Conservation (phyloP, 2,797 vertebrate species). For the Schizopygopsis pylzovi region DNA sequence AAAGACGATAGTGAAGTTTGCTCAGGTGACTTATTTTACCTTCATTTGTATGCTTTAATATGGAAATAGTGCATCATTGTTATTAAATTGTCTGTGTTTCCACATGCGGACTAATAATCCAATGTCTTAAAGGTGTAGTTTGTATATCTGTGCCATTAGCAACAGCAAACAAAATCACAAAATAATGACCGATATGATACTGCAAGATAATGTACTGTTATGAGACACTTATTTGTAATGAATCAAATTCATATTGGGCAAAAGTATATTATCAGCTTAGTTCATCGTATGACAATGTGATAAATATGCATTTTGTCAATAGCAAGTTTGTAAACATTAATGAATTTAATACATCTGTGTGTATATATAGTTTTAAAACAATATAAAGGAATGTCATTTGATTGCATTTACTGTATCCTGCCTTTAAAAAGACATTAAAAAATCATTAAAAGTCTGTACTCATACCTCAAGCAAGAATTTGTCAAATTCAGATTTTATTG, state of each 20-base stretch:
- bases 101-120: not conserved
- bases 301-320: not conserved
- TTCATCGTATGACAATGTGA: not conserved
- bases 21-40: not conserved
- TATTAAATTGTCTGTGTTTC: not conserved
- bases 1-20: not conserved
- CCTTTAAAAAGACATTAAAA: not conserved
- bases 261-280: not conserved
- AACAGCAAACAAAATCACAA: not conserved
- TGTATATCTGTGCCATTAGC: not conserved
- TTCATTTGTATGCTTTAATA: not conserved
- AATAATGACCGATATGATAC: not conserved
- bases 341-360: not conserved
- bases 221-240: not conserved
- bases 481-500: no score
- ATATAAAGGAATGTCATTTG: not conserved
- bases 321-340: not conserved
- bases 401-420: not conserved
- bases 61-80: not conserved
- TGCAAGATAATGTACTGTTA: not conserved
- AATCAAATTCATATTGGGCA: not conserved
- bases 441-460: not conserved
- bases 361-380: not conserved
- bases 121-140: not conserved
- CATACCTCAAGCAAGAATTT: not conserved